These are phyloP conservation scores for Tinea trinotella DNA, from an alignment of 2,888 invertebrate genomes.

Conservation along the genomic window DNA sequence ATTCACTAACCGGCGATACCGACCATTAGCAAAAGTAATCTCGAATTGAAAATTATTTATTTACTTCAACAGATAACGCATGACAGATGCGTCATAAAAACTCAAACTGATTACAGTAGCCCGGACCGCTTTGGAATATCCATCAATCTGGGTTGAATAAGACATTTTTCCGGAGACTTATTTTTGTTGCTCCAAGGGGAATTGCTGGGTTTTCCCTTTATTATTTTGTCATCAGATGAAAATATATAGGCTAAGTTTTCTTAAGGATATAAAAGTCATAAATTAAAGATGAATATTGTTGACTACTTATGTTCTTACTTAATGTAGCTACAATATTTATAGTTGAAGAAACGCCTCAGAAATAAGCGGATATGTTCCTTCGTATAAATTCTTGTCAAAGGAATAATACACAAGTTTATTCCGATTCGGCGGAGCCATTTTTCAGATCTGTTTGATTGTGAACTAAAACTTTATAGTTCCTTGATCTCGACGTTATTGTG, in stretches of 20 bases:
- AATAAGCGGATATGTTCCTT: background rate
- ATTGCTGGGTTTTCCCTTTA: constrained; percentile 14
- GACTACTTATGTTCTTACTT: background rate
- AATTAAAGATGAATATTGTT: constrained; percentile 12
- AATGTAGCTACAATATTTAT: background rate
- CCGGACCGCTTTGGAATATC: background rate
- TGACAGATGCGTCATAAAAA: constrained; percentile 10
- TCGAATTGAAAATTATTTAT: constrained; percentile 16
- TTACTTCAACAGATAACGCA: constrained; percentile 5
- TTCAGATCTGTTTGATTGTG: too few relatives aligned
- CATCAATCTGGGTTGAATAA: constrained; percentile 12
- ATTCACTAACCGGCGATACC: too few relatives aligned
- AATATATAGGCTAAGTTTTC: constrained; percentile 14
- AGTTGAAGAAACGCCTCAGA: background rate
- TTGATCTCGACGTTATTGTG: too few relatives aligned
- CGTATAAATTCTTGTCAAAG: background rate
- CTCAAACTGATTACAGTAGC: constrained; percentile 10
- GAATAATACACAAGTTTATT: background rate
- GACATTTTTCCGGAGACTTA: constrained; percentile 17
- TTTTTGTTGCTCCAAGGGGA: constrained; percentile 14
- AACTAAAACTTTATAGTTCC: too few relatives aligned
- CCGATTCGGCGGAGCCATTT: too few relatives aligned
- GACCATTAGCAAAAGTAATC: background rate
- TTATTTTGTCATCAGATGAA: constrained; percentile 18
- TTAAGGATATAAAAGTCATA: constrained; percentile 12